These are phyloP conservation scores for Astyanax mexicanus DNA, from an alignment of 2,797 vertebrate genomes.

Conservation along the genomic window DNA sequence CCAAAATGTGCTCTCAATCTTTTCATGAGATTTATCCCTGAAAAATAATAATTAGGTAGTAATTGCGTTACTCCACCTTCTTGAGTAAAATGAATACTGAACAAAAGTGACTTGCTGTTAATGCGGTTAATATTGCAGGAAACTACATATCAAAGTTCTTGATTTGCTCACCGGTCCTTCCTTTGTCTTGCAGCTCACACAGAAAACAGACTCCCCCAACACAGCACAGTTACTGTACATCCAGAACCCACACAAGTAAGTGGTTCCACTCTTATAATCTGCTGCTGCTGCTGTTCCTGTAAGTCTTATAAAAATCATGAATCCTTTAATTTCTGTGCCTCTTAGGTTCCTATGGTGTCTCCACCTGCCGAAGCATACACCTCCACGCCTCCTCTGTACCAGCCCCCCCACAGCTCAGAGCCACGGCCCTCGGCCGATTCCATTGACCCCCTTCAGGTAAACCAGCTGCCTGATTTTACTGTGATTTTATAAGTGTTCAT, in stretches of 20 bases:
- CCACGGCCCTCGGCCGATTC: constrained; percentile 82
- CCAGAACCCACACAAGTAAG: constrained; percentile 91
- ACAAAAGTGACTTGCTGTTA: too few relatives aligned
- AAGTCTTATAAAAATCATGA: too few relatives aligned
- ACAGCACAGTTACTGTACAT: constrained; percentile 85
- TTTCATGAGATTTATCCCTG: too few relatives aligned
- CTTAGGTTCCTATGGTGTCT: constrained; percentile 83
- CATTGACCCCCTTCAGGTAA: constrained; percentile 85
- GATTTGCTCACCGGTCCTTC: not conserved
- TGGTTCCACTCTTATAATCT: too few relatives aligned
- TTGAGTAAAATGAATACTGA: too few relatives aligned
- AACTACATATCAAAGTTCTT: too few relatives aligned
- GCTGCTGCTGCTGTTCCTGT: too few relatives aligned
- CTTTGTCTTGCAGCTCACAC: constrained; percentile 82
- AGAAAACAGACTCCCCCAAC: constrained; percentile 90
- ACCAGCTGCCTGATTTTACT: not conserved
- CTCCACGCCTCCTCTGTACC: constrained; percentile 82
- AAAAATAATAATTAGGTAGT: too few relatives aligned
- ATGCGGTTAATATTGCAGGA: too few relatives aligned
- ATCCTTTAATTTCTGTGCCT: not conserved
- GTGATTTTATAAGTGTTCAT: constrained; percentile 7
- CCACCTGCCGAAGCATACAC: constrained; percentile 83
- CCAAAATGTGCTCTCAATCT: too few relatives aligned
- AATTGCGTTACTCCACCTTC: too few relatives aligned
- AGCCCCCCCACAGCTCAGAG: constrained; percentile 83